Evolutionary conservation across 2,888 invertebrate genomes (phyloP).

Genomic region (Dolomedes plantarius): DNA sequence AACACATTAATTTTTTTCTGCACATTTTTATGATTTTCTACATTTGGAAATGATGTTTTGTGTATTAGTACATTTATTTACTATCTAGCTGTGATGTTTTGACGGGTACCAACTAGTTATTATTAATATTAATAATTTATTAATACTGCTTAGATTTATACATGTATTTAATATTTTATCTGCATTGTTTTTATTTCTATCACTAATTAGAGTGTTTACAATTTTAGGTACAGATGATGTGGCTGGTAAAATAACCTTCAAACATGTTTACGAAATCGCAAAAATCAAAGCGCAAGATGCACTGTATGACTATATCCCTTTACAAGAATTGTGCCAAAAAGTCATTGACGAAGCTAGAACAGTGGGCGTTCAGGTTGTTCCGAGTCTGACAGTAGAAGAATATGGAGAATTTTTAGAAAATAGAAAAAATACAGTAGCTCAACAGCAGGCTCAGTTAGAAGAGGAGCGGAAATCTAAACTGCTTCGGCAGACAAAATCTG

Average conservation of each 20-base stretch:
- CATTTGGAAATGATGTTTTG: no score
- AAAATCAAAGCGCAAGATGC: conserved; percentile 94
- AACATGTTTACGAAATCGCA: conserved; percentile 98
- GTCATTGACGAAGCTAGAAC: conserved; percentile 86
- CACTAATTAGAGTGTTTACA: no score
- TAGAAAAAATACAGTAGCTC: conserved; percentile 83
- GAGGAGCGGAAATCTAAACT: conserved; percentile 64
- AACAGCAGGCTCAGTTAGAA: conserved; percentile 81
- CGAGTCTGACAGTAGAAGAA: conserved; percentile 85
- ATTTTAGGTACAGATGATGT: conserved; percentile 80
- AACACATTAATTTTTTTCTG: no score
- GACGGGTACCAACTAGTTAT: no score
- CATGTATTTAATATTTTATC: no score
- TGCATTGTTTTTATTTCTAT: no score
- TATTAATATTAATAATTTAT: no score
- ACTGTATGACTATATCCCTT: conserved; percentile 81
- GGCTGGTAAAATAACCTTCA: conserved; percentile 92
- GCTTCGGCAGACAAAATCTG: conserved; percentile 48
- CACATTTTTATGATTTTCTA: no score
- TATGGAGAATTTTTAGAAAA: conserved; percentile 89
- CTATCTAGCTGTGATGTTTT: no score
- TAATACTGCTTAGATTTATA: no score
- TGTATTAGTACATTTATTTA: no score
- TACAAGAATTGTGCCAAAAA: conserved; percentile 87
- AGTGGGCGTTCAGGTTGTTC: conserved; percentile 90